phyloP scores from a whole-genome alignment of 2,888 invertebrate genomes.

The Anthophora plumipes region DNA sequence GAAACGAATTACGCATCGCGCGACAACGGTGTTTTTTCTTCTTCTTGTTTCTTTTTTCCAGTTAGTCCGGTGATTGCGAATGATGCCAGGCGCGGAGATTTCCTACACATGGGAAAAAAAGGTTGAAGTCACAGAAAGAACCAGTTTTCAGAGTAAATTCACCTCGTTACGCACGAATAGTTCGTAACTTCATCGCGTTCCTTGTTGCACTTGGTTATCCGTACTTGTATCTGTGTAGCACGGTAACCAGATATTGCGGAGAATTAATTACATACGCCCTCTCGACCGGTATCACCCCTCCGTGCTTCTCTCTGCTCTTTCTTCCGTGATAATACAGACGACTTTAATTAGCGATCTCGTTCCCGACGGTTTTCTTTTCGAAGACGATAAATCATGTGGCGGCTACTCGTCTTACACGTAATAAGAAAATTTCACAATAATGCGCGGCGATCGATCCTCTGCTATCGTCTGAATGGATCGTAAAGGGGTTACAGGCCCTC shows the following conservation, averaged over 20 bases:
- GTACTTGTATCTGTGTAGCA: slow-evolving; percentile 47
- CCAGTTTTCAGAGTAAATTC: slow-evolving; percentile 41
- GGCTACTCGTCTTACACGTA: slow-evolving; percentile 52
- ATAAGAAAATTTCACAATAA: slow-evolving; percentile 55
- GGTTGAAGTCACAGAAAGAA: background rate
- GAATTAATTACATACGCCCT: slow-evolving; percentile 55
- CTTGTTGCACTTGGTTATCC: slow-evolving; percentile 43
- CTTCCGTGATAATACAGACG: slow-evolving; percentile 37
- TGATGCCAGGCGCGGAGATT: background rate
- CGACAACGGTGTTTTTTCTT: background rate
- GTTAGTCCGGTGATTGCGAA: background rate
- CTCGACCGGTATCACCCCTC: slow-evolving; percentile 23
- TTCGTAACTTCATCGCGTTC: slow-evolving; percentile 45
- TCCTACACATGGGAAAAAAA: background rate
- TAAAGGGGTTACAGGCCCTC: background rate
- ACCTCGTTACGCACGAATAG: slow-evolving; percentile 61
- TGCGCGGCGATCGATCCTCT: slow-evolving; percentile 31
- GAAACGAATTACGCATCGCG: slow-evolving; percentile 24
- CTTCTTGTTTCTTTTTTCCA: no score
- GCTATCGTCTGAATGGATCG: slow-evolving; percentile 26
- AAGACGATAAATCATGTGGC: slow-evolving; percentile 46
- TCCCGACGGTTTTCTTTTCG: slow-evolving; percentile 44
- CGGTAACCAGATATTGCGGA: slow-evolving; percentile 61
- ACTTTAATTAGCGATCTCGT: slow-evolving; percentile 60
- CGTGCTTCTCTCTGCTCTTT: no score